Percentiles rank a stretch among this genome's conserved stretches.
These are phyloP conservation scores for Caenorhabditis auriculariae DNA, from an alignment of 2,888 invertebrate species.

Conservation along the genomic window DNA sequence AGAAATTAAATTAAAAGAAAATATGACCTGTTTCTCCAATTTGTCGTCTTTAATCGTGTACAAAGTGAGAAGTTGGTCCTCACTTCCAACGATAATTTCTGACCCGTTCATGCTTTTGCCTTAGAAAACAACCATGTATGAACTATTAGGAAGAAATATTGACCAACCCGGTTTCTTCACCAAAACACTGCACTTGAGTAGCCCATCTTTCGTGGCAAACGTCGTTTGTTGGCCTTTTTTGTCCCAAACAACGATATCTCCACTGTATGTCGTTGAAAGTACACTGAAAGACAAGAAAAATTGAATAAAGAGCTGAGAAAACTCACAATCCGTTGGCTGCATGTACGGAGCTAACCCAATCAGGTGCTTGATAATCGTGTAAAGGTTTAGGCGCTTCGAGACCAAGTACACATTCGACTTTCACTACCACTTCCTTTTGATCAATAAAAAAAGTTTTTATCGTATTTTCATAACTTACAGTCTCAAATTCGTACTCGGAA, in stretches of 20 bases:
- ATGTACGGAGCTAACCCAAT: slow-evolving; percentile 88
- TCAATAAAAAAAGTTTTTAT: not conserved
- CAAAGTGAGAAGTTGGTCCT: slow-evolving; percentile 50
- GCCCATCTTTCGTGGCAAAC: slow-evolving; percentile 12
- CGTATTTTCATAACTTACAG: slow-evolving; percentile 20
- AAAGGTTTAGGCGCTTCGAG: slow-evolving; percentile 88
- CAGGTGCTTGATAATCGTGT: slow-evolving; percentile 89
- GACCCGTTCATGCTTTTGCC: slow-evolving; percentile 20
- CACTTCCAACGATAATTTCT: slow-evolving; percentile 41
- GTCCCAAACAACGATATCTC: slow-evolving; percentile 51
- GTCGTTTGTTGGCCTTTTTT: slow-evolving; percentile 34
- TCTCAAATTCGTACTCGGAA: slow-evolving; percentile 44
- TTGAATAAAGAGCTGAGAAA: slow-evolving; percentile 1
- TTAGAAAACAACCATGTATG: slow-evolving; percentile 2
- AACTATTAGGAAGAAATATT: not conserved
- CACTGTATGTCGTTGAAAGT: slow-evolving; percentile 56
- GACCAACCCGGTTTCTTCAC: slow-evolving; percentile 22
- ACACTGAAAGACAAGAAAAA: slow-evolving; percentile 38
- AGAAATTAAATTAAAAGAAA: not conserved
- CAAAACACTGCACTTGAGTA: slow-evolving; percentile 32
- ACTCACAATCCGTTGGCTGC: slow-evolving; percentile 44
- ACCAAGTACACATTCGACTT: slow-evolving; percentile 87
- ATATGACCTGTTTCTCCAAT: not conserved
- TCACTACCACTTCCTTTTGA: slow-evolving; percentile 76
- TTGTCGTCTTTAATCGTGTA: slow-evolving; percentile 23